phyloP scores from a whole-genome alignment of 1,140 invertebrate genomes.

The Coelopa frigida region DNA sequence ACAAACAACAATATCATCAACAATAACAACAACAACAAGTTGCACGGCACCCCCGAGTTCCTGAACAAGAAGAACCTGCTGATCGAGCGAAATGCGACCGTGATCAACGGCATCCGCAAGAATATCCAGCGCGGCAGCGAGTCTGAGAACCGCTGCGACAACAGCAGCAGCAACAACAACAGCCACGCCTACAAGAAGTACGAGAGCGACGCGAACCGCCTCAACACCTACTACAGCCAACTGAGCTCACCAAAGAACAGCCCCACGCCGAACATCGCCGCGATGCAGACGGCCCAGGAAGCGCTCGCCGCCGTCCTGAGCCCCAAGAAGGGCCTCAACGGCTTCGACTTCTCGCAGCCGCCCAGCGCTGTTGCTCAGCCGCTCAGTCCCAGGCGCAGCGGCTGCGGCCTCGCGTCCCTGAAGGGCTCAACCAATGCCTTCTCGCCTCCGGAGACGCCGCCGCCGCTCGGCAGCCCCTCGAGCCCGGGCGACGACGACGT shows the following conservation, averaged over 20 bases:
- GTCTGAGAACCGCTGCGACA: slow-evolving; percentile 20
- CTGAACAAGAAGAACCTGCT: slow-evolving; percentile 43
- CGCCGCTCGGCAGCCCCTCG: background rate
- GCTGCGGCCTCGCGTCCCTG: too few species aligned
- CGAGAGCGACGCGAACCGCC: slow-evolving; percentile 40
- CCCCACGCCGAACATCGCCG: slow-evolving; percentile 16
- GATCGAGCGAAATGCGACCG: slow-evolving; percentile 39
- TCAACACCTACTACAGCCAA: slow-evolving; percentile 39
- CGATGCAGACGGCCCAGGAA: slow-evolving; percentile 8
- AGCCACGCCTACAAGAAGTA: slow-evolving; percentile 36
- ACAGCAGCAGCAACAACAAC: slow-evolving; percentile 6
- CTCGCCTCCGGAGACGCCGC: background rate
- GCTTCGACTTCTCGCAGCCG: slow-evolving; percentile 22
- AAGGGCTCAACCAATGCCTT: slow-evolving; percentile 6
- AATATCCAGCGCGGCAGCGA: slow-evolving; percentile 28
- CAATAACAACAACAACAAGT: slow-evolving; percentile 19
- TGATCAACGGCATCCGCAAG: slow-evolving; percentile 42
- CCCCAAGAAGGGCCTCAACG: slow-evolving; percentile 35
- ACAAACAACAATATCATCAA: slow-evolving; percentile 17
- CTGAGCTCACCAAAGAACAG: slow-evolving; percentile 24
- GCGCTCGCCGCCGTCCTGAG: slow-evolving; percentile 22
- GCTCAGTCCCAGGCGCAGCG: too few species aligned
- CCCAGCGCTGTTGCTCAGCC: too few species aligned
- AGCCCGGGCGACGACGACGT: too few species aligned
- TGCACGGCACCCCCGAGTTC: slow-evolving; percentile 29